Evolutionary conservation across 2,113 vertebrate species (phyloP), one percentile per base, ranked within the genome.

Genomic region (Micronycteris hirsuta): DNA sequence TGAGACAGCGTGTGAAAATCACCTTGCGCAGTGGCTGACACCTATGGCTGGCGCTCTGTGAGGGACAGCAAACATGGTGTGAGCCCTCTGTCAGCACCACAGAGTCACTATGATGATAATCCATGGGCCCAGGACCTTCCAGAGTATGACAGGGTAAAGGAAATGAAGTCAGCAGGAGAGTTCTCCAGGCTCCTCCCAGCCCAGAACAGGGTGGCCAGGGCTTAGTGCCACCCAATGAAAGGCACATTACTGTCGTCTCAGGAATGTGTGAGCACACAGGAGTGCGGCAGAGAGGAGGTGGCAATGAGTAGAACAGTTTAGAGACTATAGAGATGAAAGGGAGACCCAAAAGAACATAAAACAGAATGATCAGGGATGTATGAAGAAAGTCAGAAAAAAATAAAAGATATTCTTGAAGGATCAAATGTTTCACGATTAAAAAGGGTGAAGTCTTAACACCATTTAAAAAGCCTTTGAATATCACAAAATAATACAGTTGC

Each of bases 11-110:
- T 24, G 17, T 43, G 45, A 28, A 52, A 71, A 54, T 14, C 2
- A 33, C 11, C 5, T 4, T 3, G 3, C 28, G 22, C 12, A 3
- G 24, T 49, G 11, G 38, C n/a, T 24, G 6, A 36, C 16, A n/a
- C 41, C 47, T 12, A 17, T 0, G 0, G 1, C 47, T n/a, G 7
- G 19, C 17, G 0, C 49, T 91, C 56, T 71, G 5, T 8, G 19
- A 67, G 86, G 19, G 19, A 92, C 9, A 87, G 8, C 17, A 68
- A 52, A 8, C 0, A 26, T 13, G 28, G 47, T 3, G 14, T n/a
- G 15, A 86, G 13, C 19, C 16, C 0, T 43, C 15, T 20, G 0
- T 33, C 20, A 65, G 12, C 36, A 86, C 41, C 33, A 17, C 4
- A 0, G 14, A 52, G 13, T 78, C 36, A 63, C 65, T 2, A 0